phyloP scores from a whole-genome alignment of 2,888 invertebrate genomes.

The Pammene aurita region DNA sequence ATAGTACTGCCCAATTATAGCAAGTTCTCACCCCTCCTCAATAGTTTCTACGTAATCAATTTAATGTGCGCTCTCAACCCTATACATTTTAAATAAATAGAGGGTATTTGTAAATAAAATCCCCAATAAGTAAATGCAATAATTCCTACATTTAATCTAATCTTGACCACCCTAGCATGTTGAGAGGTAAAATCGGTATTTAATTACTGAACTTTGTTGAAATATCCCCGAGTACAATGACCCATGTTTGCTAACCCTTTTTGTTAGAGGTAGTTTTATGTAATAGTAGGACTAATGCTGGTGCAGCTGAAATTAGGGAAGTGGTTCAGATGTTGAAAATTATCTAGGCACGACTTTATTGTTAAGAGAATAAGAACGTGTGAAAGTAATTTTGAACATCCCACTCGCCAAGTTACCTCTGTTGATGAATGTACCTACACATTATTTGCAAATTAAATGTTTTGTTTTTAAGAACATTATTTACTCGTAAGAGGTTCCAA shows the following conservation, averaged over 20 bases:
- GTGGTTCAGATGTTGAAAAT: too few species aligned
- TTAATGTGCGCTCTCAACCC: slow-evolving; percentile 7
- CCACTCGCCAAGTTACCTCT: too few species aligned
- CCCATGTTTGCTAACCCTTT: slow-evolving; percentile 18
- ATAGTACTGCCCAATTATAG: slow-evolving; percentile 13
- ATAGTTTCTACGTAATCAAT: slow-evolving; percentile 20
- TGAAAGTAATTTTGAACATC: too few species aligned
- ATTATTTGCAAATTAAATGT: too few species aligned
- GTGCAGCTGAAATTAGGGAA: too few species aligned
- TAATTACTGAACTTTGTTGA: slow-evolving; percentile 31
- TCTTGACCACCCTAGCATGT: slow-evolving; percentile 31
- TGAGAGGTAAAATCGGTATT: slow-evolving; percentile 19
- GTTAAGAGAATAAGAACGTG: too few species aligned
- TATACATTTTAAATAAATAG: slow-evolving; percentile 9
- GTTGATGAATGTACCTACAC: too few species aligned
- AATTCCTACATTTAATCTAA: slow-evolving; percentile 23
- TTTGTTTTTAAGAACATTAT: too few species aligned
- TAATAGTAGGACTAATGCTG: background rate
- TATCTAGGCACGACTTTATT: too few species aligned
- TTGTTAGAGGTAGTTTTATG: slow-evolving; percentile 9
- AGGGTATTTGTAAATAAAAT: background rate
- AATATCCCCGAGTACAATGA: slow-evolving; percentile 21
- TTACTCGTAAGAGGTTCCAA: too few species aligned
- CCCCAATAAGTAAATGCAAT: slow-evolving; percentile 17
- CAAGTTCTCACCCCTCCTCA: slow-evolving; percentile 22